Base-by-base conservation (phyloP, 2,888 invertebrate species). In the Drosophila stalkeri region DNA sequence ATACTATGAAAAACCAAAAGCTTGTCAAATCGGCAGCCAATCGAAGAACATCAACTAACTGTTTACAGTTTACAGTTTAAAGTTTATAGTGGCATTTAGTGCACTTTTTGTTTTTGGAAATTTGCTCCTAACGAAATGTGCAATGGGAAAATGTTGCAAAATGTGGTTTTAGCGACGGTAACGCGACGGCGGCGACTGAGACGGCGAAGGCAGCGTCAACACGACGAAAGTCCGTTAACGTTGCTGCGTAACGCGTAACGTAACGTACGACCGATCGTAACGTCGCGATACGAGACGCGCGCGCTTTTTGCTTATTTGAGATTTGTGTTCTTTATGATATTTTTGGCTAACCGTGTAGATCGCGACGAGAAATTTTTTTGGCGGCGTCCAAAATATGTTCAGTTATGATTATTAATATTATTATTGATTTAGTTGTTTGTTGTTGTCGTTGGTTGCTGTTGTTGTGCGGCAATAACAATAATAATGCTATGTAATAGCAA, bases 1-100 rank as follows among this genome's bases (percentile, higher is more conserved):
- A 90, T 86, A 90, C 70, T 75, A 82, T 76, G 85, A 64, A 71
- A 84, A 77, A 70, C 67, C 55, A 60, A 70, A 82, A 70, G 77
- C 65, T 64, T 63, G 52, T 71, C 49, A 64, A 64, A 35, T 56
- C 54, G 18, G 76, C 74, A 77, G 64, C 62, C 41, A 65, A 60
- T 63, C 47, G 7, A 33, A 35, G 7, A 33, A 35, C 65, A 60
- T 63, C 60, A 44, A 51, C 70, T 64, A 75, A 80, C 80, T 57
- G 64, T 64, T 61, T 59, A 52, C 62, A 64, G 68, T 56, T 67
- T 18, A 56, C 46, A 31, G 64, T 57, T 69, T 37, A 37, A 7
- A 51, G 49, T 57, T 75, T 51, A 33, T 23, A 46, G 46, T 54
- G 64, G 51, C 43, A 49, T 78, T 59, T 43, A 18, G 57, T 71